These are phyloP conservation scores for Chiroxiphia lanceolata DNA, from an alignment of 2,797 vertebrate species.

Conservation along the genomic window DNA sequence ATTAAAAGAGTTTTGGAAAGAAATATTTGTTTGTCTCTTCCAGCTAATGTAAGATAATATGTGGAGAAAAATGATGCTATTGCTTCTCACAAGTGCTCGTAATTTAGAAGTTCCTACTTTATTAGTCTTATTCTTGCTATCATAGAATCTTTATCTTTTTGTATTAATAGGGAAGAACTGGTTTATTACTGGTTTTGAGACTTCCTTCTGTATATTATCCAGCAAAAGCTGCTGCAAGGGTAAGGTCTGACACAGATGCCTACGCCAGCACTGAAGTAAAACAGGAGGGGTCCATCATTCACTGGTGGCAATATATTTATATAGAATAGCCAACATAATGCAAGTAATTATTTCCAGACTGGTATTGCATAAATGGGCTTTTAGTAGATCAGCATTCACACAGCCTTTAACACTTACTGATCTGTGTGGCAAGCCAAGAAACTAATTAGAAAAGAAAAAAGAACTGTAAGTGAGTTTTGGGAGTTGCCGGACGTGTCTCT, in stretches of 20 bases:
- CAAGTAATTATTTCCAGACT: slow-evolving; percentile 2
- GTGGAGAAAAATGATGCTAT: neutral
- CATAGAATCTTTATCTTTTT: neutral
- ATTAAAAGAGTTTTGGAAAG: neutral
- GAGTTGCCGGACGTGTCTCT: slow-evolving; percentile 60
- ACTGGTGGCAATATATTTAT: neutral
- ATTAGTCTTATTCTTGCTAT: neutral
- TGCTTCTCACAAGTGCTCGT: neutral
- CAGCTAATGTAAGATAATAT: neutral
- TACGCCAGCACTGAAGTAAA: neutral
- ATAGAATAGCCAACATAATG: neutral
- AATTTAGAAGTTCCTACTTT: neutral
- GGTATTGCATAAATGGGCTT: neutral
- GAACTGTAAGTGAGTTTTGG: slow-evolving; percentile 60
- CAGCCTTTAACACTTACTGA: slow-evolving; percentile 25
- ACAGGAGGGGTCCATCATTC: neutral
- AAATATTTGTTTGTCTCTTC: neutral
- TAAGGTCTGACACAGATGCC: neutral
- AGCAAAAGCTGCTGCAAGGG: neutral
- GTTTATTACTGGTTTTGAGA: neutral
- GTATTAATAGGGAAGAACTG: neutral
- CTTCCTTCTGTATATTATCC: neutral
- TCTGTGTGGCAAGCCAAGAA: slow-evolving; percentile 34
- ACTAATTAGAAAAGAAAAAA: slow-evolving; percentile 54
- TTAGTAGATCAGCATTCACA: slow-evolving; percentile 2